These are phyloP conservation scores for Mesochorus sp. DNA, from an alignment of 2,888 invertebrate species.

Conservation along the genomic window DNA sequence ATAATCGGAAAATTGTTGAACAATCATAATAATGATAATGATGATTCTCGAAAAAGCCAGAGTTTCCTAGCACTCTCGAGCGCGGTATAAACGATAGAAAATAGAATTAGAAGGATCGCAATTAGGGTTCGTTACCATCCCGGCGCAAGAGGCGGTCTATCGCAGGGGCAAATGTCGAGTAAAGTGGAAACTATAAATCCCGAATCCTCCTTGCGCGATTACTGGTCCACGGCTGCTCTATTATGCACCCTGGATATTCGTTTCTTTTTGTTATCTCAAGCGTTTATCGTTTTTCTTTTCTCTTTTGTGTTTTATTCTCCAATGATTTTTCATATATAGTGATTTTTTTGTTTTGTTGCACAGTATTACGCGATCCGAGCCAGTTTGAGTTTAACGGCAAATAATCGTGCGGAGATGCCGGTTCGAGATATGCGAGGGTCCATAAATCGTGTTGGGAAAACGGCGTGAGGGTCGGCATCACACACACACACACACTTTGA, in stretches of 20 bases:
- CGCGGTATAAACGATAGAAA: not conserved
- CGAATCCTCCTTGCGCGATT: conserved; percentile 67
- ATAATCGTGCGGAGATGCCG: conserved; percentile 81
- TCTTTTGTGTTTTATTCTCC: not conserved
- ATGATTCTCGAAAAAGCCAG: conserved; percentile 17
- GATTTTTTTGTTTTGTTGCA: conserved; percentile 15
- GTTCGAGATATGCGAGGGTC: conserved; percentile 74
- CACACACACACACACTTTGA: not conserved
- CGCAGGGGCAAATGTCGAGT: conserved; percentile 62
- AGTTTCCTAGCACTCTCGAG: not conserved
- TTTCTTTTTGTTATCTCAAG: conserved; percentile 40
- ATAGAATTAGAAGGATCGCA: conserved; percentile 32
- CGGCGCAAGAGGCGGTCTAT: conserved; percentile 37
- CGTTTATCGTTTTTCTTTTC: conserved; percentile 8
- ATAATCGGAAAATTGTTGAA: not conserved
- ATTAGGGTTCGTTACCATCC: conserved; percentile 39
- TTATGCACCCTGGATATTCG: conserved; percentile 74
- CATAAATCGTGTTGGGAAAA: conserved; percentile 75
- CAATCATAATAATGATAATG: conserved; percentile 1
- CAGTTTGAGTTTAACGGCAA: conserved; percentile 80
- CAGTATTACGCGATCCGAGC: conserved; percentile 42
- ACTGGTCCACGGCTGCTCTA: conserved; percentile 81
- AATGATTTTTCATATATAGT: conserved; percentile 50
- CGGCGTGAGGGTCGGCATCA: conserved; percentile 33
- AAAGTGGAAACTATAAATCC: conserved; percentile 81